phyloP scores from a whole-genome alignment of 1,140 invertebrate genomes.

The Magallana angulata region DNA sequence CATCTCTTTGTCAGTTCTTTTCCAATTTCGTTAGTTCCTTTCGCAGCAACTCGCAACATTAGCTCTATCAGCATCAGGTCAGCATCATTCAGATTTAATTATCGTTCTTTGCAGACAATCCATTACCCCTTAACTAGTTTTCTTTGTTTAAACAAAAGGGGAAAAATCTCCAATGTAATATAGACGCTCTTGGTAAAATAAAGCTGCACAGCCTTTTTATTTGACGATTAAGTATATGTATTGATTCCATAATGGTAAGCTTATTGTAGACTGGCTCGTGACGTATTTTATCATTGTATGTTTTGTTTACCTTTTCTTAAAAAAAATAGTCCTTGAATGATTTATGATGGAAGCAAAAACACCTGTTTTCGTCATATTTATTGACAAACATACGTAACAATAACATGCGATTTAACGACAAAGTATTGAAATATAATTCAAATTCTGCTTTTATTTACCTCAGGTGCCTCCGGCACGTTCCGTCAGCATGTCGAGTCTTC shows the following conservation, averaged over 20 bases:
- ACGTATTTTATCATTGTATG: conserved; percentile 21
- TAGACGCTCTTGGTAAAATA: neutral
- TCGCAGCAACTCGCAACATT: conserved; percentile 8
- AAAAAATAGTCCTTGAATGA: neutral
- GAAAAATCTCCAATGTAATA: neutral
- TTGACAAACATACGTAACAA: neutral
- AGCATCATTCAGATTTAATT: conserved; percentile 26
- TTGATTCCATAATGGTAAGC: neutral
- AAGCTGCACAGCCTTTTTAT: neutral
- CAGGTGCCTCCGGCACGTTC: conserved; percentile 56
- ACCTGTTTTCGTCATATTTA: conserved; percentile 28
- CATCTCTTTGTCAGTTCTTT: conserved; percentile 23
- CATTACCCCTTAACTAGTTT: neutral
- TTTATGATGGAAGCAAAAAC: conserved; percentile 27
- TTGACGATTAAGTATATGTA: conserved; percentile 21
- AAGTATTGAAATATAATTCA: neutral
- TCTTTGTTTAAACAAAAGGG: neutral
- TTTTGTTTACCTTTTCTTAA: neutral
- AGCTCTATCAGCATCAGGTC: conserved; percentile 1
- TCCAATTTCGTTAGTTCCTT: conserved; percentile 4
- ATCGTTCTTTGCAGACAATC: neutral
- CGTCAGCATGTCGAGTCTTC: conserved; percentile 52
- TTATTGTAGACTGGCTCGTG: neutral
- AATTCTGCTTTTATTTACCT: conserved; percentile 40
- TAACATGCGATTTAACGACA: neutral